Evolutionary conservation across 2,797 vertebrate species (phyloP).

Genomic region (Sebastes dallii): DNA sequence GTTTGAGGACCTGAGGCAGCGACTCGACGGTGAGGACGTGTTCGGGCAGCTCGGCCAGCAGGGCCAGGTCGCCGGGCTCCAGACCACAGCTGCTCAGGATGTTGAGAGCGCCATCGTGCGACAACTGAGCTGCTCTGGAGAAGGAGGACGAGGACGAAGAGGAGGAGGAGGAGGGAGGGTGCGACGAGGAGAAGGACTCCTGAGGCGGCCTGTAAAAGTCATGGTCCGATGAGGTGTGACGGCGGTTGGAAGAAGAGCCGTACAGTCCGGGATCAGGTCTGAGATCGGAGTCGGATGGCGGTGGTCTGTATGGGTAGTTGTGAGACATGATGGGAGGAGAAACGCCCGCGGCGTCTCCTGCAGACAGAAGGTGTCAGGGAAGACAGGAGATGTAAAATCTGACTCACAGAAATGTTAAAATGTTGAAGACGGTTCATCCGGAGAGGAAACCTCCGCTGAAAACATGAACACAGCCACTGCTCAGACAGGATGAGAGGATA

Average conservation of each 20-base stretch:
- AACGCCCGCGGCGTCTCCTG: slow-evolving; percentile 54
- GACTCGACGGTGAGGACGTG: slow-evolving; percentile 76
- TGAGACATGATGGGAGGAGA: slow-evolving; percentile 69
- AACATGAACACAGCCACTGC: neutral
- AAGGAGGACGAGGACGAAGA: slow-evolving; percentile 3
- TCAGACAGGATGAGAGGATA: too few species aligned
- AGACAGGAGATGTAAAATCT: slow-evolving; percentile 45
- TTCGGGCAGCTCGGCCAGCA: slow-evolving; percentile 78
- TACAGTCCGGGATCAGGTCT: slow-evolving; percentile 22
- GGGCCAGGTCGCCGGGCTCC: slow-evolving; percentile 73
- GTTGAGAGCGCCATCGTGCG: slow-evolving; percentile 56
- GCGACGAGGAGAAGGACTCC: slow-evolving; percentile 31
- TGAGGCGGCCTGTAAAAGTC: slow-evolving; percentile 24
- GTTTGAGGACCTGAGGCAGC: slow-evolving; percentile 74
- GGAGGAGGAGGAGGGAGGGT: neutral
- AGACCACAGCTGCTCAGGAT: slow-evolving; percentile 81
- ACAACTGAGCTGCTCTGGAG: slow-evolving; percentile 19
- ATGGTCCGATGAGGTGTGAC: neutral
- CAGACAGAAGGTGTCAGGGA: slow-evolving; percentile 64
- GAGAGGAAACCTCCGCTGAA: neutral
- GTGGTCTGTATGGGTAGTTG: slow-evolving; percentile 50
- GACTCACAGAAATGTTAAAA: neutral
- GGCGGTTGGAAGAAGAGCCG: slow-evolving; percentile 27
- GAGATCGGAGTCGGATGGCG: slow-evolving; percentile 19
- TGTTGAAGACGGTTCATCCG: neutral